A percentile compares a stretch with the other conserved stretches of the same genome.
phyloP scores from a whole-genome alignment of 1,140 invertebrate species.

The Drosophila novamexicana region DNA sequence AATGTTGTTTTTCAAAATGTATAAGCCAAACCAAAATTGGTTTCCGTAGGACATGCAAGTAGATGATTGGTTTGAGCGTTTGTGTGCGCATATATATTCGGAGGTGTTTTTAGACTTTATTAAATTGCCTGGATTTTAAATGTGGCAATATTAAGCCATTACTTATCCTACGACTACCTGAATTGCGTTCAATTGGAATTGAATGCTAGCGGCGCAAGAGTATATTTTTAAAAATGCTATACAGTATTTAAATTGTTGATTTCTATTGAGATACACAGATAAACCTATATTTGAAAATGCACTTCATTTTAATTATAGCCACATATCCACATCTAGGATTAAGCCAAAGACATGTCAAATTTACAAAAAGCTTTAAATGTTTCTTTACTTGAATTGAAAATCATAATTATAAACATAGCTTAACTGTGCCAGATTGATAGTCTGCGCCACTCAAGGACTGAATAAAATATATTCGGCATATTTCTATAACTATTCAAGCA shows the following conservation, averaged over 20 bases:
- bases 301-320: too few relatives aligned
- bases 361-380: too few relatives aligned
- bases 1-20: conserved; percentile 42
- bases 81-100: conserved; percentile 6
- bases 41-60: conserved; percentile 45
- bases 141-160: conserved; percentile 24
- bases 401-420: background rate
- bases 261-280: too few relatives aligned
- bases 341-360: too few relatives aligned
- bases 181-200: conserved; percentile 5
- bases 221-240: background rate
- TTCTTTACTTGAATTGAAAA: too few relatives aligned
- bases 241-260: background rate
- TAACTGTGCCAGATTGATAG: background rate
- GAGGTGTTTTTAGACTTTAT: conserved; percentile 63
- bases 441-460: background rate
- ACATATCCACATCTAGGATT: too few relatives aligned
- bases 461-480: too few relatives aligned
- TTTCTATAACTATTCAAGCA: too few relatives aligned
- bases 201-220: background rate
- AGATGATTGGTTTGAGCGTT: conserved; percentile 4
- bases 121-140: conserved; percentile 74
- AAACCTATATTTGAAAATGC: too few relatives aligned
- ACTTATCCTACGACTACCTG: background rate
- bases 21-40: conserved; percentile 57